phyloP scores from a whole-genome alignment of 2,113 vertebrate genomes.

The Strix aluco region DNA sequence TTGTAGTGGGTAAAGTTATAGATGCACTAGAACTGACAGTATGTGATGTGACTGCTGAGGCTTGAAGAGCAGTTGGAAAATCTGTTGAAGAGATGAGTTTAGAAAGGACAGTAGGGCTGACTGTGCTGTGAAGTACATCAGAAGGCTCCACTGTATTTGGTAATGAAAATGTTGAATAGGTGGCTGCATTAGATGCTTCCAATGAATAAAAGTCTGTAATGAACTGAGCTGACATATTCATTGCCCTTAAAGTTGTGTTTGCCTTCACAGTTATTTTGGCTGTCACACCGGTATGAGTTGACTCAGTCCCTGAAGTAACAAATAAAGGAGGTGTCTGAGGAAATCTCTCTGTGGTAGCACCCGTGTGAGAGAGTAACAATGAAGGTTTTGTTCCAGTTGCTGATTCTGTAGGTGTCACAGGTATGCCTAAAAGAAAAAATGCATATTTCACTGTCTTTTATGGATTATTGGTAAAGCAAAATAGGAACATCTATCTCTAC shows the following conservation, averaged over 20 bases:
- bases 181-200: background rate
- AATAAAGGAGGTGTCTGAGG: background rate
- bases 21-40: background rate
- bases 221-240: background rate
- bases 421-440: slow-evolving; percentile 71
- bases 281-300: background rate
- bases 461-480: background rate
- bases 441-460: background rate
- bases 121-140: slow-evolving; percentile 18
- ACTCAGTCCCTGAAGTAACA: background rate
- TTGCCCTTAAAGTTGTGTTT: background rate
- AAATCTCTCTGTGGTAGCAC: background rate
- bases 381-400: slow-evolving; percentile 64
- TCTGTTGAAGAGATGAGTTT: background rate
- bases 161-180: slow-evolving; percentile 19
- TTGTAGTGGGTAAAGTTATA: background rate
- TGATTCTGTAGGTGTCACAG: slow-evolving; percentile 75
- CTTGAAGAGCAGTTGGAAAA: slow-evolving; percentile 20
- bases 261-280: background rate
- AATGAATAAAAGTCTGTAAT: slow-evolving; percentile 19
- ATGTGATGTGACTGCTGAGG: background rate
- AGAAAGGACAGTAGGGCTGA: slow-evolving; percentile 1
- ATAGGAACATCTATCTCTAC: background rate
- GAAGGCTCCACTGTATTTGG: slow-evolving; percentile 39
- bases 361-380: background rate